phyloP scores from a whole-genome alignment of 92 coral and sea anemone species.

The Zoanthus gigantus region DNA sequence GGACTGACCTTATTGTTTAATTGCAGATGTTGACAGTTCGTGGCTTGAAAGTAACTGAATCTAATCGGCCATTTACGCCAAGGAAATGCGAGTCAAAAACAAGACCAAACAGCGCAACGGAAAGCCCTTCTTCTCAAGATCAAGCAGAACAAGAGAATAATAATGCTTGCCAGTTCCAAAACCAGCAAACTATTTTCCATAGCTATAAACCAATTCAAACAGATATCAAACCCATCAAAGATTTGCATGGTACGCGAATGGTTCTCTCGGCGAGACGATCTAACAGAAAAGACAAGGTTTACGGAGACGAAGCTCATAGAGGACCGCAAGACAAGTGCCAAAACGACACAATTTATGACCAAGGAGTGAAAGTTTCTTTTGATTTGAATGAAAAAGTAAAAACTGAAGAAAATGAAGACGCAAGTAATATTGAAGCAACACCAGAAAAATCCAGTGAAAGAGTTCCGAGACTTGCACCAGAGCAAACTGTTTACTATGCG shows the following conservation, averaged over 20 bases:
- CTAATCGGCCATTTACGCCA: conserved; percentile 1
- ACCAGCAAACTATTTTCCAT: not conserved
- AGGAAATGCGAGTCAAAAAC: conserved; percentile 35
- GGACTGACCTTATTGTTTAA: not conserved
- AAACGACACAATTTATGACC: conserved; percentile 8
- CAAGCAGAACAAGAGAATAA: not conserved
- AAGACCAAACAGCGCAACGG: conserved; percentile 41
- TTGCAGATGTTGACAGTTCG: conserved; percentile 22
- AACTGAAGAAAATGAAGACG: conserved; percentile 2
- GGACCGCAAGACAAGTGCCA: not conserved
- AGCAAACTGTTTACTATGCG: conserved; percentile 9
- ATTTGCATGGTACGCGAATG: conserved; percentile 39
- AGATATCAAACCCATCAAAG: conserved; percentile 27
- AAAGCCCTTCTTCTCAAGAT: not conserved
- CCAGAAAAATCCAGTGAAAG: not conserved
- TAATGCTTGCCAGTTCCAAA: not conserved
- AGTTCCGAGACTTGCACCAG: not conserved
- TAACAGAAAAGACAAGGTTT: not conserved
- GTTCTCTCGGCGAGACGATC: conserved; percentile 8
- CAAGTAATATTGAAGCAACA: not conserved
- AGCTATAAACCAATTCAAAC: not conserved
- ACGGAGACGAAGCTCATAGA: not conserved
- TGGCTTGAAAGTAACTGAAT: conserved; percentile 20
- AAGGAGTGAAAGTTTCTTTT: conserved; percentile 20
- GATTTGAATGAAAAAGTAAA: not conserved